Conservation (phyloP, 2,113 vertebrate species). For the Oreochromis tanganicae region DNA sequence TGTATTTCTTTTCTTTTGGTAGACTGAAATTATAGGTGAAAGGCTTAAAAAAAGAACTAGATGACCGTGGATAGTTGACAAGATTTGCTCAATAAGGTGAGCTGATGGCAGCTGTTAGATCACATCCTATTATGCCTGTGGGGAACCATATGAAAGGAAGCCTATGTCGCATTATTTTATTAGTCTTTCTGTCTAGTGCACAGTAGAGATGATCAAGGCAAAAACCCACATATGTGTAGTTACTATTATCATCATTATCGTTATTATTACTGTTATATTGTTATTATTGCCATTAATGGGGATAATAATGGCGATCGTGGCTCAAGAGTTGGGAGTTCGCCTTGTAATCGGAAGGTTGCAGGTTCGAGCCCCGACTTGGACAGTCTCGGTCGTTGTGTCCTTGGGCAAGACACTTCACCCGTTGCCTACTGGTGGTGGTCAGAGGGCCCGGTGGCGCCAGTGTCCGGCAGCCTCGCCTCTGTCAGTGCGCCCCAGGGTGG, state of each 20-base stretch:
- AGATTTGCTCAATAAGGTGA: background rate
- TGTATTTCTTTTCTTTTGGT: background rate
- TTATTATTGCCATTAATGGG: background rate
- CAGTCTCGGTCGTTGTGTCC: no score
- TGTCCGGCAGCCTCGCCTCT: no score
- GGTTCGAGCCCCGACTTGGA: no score
- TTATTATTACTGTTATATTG: background rate
- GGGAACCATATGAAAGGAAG: background rate
- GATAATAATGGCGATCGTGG: no score
- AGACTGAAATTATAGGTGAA: background rate
- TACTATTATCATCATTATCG: background rate
- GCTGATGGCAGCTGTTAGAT: background rate
- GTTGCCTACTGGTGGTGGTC: no score
- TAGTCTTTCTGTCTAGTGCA: background rate
- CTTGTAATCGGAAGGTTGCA: no score
- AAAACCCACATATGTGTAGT: background rate
- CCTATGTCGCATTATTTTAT: background rate
- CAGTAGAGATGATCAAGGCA: background rate
- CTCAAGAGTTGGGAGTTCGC: no score
- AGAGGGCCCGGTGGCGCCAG: no score
- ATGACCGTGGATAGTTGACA: accelerated
- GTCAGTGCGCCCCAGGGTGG: no score
- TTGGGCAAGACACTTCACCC: no score
- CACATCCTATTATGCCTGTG: background rate
- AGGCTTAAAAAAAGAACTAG: background rate